Percentiles rank a stretch among this genome's conserved stretches.
These are phyloP conservation scores for Oscheius sp. DNA, from an alignment of 2,888 invertebrate genomes.

Conservation along the genomic window DNA sequence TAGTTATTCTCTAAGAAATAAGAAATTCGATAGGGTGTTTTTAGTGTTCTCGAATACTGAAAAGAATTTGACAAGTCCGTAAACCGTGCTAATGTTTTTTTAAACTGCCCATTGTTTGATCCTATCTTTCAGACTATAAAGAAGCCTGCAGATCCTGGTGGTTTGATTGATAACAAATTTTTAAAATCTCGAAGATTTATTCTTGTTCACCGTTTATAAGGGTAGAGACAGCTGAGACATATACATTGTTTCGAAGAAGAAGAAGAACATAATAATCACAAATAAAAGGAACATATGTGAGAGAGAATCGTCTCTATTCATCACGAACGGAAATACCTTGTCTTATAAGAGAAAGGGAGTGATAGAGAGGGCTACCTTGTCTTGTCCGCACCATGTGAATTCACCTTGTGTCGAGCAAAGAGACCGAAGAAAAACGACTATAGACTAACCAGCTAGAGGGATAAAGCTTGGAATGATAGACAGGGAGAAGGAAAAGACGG, in stretches of 20 bases:
- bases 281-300: conserved; percentile 14
- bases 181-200: conserved; percentile 21
- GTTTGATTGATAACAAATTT: too few relatives aligned
- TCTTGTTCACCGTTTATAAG: conserved; percentile 24
- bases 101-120: too few relatives aligned
- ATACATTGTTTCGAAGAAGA: neutral
- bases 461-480: conserved; percentile 10
- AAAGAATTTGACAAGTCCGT: too few relatives aligned
- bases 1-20: too few relatives aligned
- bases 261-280: neutral
- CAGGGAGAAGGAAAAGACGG: neutral
- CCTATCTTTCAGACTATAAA: too few relatives aligned
- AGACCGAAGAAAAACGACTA: conserved; percentile 2
- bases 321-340: conserved; percentile 30
- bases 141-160: too few relatives aligned
- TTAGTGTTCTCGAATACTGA: too few relatives aligned
- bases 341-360: too few relatives aligned
- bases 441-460: conserved; percentile 1
- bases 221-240: neutral
- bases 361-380: conserved; percentile 11
- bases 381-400: neutral
- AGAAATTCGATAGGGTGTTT: too few relatives aligned
- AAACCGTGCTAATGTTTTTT: too few relatives aligned
- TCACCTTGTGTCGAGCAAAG: conserved; percentile 14
- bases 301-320: conserved; percentile 5